phyloP scores from a whole-genome alignment of 2,113 vertebrate genomes.

The Lampris incognitus region DNA sequence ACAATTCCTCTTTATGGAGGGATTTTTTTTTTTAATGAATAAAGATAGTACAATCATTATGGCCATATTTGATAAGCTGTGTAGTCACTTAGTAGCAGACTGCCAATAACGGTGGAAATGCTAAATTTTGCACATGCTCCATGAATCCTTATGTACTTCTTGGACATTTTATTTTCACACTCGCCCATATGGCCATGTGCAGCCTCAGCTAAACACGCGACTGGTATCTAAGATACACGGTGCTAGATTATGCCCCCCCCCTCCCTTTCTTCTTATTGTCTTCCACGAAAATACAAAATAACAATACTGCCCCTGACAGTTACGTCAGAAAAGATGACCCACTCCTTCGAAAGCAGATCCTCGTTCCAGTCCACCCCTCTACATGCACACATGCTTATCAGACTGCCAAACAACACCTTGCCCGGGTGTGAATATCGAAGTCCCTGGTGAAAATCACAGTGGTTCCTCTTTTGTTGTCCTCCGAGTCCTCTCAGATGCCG shows the following conservation, averaged over 20 bases:
- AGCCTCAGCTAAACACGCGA: constrained; percentile 83
- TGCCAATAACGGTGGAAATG: constrained; percentile 68
- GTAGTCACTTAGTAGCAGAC: constrained; percentile 45
- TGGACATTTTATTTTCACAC: constrained; percentile 84
- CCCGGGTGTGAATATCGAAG: constrained; percentile 86
- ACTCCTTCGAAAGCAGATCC: constrained; percentile 70
- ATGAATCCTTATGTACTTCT: constrained; percentile 72
- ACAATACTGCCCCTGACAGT: constrained; percentile 66
- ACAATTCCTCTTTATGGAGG: constrained; percentile 11
- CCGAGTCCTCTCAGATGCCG: constrained; percentile 81
- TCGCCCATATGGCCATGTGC: constrained; percentile 84
- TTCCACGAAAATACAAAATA: constrained; percentile 66
- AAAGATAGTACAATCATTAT: constrained; percentile 32
- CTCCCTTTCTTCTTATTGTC: constrained; percentile 73
- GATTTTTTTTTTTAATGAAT: constrained; percentile 16
- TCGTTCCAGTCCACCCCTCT: constrained; percentile 72
- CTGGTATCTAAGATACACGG: constrained; percentile 82
- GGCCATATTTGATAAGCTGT: constrained; percentile 29
- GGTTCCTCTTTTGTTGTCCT: constrained; percentile 80
- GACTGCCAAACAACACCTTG: constrained; percentile 86
- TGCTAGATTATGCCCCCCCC: constrained; percentile 68
- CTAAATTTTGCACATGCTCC: constrained; percentile 66
- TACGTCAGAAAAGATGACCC: constrained; percentile 56
- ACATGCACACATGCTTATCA: constrained; percentile 86
- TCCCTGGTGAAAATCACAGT: constrained; percentile 85